Evolutionary conservation across 2,888 invertebrate genomes (phyloP), one percentile per base, ranked within the genome.

Genomic region (Poecilus cupreus): DNA sequence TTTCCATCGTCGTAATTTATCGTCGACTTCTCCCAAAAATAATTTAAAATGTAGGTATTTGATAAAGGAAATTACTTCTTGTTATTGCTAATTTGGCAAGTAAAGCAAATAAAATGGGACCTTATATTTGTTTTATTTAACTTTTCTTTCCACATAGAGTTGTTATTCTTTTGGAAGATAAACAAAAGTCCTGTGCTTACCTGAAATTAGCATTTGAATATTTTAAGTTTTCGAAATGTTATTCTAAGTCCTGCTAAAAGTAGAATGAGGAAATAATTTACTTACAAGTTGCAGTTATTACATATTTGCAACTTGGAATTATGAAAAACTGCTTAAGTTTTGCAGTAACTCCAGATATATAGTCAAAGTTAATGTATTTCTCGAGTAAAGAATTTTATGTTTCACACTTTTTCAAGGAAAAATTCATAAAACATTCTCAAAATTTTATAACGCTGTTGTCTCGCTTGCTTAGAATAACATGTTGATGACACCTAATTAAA

Each of bases 131-230:
- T 8, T 32, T 32, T 32, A 22, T 54, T 20, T 22, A 3, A 20
- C 54, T 6, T 11, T 1, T 54, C 6, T 3, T 10, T 20, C 16
- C 20, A 54, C 54, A 54, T 20, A 11, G 22, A 1, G 54, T 22
- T 54, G 54, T 24, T 32, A 60, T 60, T 32, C 13, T 32, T 60
- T 60, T 60, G 26, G 5, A 24, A 13, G 26, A 32, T 32, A 60
- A 60, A 60, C 60, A 60, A 26, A 26, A 26, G 32, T 24, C 60
- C 24, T 60, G 24, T 32, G 24, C 11, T 54, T 54, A 54, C 22
- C 22, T 20, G 54, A 20, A 60, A 60, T 60, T 60, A 60, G 24
- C 60, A 60, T 60, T 60, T 60, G 26, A 32, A 60, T 37, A 37
- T 68, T 37, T 18, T 68, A 60, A 37, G 37, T 18, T 68, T 37